Evolutionary conservation across 2,888 invertebrate species (phyloP), one percentile per base, ranked within the genome.

Genomic region (Caenorhabditis zanzibari): DNA sequence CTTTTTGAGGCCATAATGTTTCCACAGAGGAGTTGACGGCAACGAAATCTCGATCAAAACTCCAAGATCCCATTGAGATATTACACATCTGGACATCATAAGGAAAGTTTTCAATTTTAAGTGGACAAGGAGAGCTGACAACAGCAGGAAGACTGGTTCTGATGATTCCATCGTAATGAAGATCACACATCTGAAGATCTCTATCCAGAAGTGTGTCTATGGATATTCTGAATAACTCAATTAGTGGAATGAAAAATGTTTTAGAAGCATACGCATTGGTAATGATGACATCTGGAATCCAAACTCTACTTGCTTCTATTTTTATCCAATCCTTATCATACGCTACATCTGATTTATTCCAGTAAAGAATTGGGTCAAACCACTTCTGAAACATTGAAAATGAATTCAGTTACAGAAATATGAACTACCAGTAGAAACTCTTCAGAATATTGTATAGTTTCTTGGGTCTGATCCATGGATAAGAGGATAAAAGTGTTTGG

Each of bases 321-420:
- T 85, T 87, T 4, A 87, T 59, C 85, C 85, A 87, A 0, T 85
- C 81, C 10, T 71, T 61, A 6, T 81, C 69, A 63, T 87, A 85
- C 0, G 63, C 61, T 2, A 79, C 77, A 7, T 64, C 74, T 3
- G 66, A 66, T 26, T 66, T 75, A 61, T 90, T 85, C 90, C 90
- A 90, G 12, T 68, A 66, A 10, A 90, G 73, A n/a, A 85, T 64
- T 10, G 89, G 90, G 76, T 90, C 90, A 7, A 75, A 81, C 90
- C 90, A 90, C 56, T 81, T 86, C 88, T 63, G 61, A 24, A 63
- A 16, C 41, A 38, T 6, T 59, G 7, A 2, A 47, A 7, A 47
- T 7, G 0, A 44, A 1, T 16, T 16, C 44, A 44, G 16, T 44
- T 14, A 44, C 14, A 44, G 19, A 19, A 19, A 2, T 19, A 19